Evolutionary conservation across 30 jellyfish, hydroid and myxozoan genomes (phyloP), one percentile per base, ranked within the genome.

Genomic region (Cassiopea xamachana): DNA sequence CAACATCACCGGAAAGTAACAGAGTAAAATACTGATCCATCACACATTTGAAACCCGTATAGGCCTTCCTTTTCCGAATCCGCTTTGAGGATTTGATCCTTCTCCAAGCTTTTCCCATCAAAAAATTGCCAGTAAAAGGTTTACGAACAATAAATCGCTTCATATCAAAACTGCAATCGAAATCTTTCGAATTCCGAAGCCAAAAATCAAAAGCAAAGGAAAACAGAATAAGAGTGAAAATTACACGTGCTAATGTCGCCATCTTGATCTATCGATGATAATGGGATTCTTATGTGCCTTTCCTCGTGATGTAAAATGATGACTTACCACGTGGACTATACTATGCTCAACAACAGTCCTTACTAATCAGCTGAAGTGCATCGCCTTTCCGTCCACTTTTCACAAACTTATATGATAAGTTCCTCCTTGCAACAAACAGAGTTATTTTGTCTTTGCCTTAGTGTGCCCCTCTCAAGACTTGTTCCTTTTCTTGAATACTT

Each of bases 41-140:
- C 64, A 55, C 64, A 55, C 48, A 18, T 43, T 17, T 17, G 9
- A 18, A 18, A 69, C 45, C 78, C 8, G 78, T 17, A 69, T 69
- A 69, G 78, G 78, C 78, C 78, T 0, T 69, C 78, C 48, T 69
- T 69, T 69, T 27, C 8, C 78, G 78, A 69, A 69, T 4, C 48
- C 78, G 78, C 78, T 69, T 69, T 69, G 78, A 69, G 4, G 17
- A 69, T 43, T 69, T 69, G 9, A 69, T 17, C 48, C 48, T 69
- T 69, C 17, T 69, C 78, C 78, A 69, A 7, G 78, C 78, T 0
- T 69, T 69, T 69, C 78, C 78, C 48, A 69, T 4, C 45, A 69
- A 18, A 5, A 5, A 55, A 55, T 55, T 10, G 64, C 64, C 64
- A 55, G 48, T 69, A 18, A 43, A 69, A 7, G n/a, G 48, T 18